phyloP scores from a whole-genome alignment of 2,888 invertebrate genomes.

The Heliconius ethilla region DNA sequence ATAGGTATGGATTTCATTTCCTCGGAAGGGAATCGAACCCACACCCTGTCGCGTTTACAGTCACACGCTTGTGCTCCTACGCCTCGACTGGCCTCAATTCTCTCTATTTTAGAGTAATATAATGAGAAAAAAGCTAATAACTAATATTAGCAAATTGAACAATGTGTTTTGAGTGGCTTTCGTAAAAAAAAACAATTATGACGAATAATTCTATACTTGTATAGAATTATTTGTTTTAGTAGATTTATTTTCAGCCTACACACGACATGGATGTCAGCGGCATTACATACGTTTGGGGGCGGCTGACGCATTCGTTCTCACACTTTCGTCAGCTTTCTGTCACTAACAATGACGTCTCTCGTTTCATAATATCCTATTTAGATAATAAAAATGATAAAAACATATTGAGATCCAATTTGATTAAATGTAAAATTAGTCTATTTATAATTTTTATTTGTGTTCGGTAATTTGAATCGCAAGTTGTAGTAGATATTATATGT shows the following conservation, averaged over 20 bases:
- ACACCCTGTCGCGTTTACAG: no score
- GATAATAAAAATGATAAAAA: slow-evolving; percentile 67
- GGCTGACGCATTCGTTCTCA: slow-evolving; percentile 63
- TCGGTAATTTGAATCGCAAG: slow-evolving; percentile 49
- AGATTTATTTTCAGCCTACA: slow-evolving; percentile 17
- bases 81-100: no score
- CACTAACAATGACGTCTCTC: slow-evolving; percentile 61
- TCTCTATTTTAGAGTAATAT: no score
- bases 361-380: slow-evolving; percentile 68
- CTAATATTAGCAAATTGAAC: not conserved
- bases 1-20: no score
- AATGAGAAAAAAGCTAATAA: not conserved
- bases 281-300: slow-evolving; percentile 49
- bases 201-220: not conserved
- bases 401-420: slow-evolving; percentile 52
- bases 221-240: slow-evolving; percentile 1
- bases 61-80: no score
- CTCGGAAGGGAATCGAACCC: no score
- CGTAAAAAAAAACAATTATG: not conserved
- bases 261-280: slow-evolving; percentile 34
- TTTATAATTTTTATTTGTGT: slow-evolving; percentile 54
- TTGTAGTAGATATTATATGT: no score
- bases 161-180: not conserved
- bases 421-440: slow-evolving; percentile 55
- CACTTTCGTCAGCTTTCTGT: slow-evolving; percentile 54